Evolutionary conservation across 2,113 vertebrate genomes (phyloP), one percentile per base, ranked within the genome.

Genomic region (Morone saxatilis): DNA sequence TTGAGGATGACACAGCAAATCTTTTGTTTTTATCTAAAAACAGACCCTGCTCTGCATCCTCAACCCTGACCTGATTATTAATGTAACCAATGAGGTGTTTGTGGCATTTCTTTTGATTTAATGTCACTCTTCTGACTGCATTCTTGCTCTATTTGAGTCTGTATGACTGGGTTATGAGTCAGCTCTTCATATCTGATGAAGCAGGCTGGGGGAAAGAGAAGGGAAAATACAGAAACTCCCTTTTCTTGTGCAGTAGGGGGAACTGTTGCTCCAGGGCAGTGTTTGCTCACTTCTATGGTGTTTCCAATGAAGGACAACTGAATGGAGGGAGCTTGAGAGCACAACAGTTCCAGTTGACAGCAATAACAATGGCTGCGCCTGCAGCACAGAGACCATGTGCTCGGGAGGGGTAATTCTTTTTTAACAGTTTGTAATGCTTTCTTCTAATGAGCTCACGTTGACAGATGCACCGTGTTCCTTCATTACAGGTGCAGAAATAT

Each of bases 241-340:
- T 31, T 4, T 36, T 14, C 7, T 7, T 3, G 48, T 87, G 88
- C 94, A 88, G 88, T 88, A 95, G 95, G 95, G 94, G 94, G 92
- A 90, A 82, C 83, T 95, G 94, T 94, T 89, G 94, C 72, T 93
- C 90, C 92, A 90, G 83, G 31, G 61, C 82, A 22, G 65, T 38
- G n/a, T 38, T 2, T 54, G 20, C 71, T 80, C 13, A 53, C 76
- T 9, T 25, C 7, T 6, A 0, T 25, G 62, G 16, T 13, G 11
- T 59, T 31, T 78, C 25, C 48, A 40, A 20, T 76, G 78, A 83
- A 81, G 84, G 66, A 63, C 59, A 47, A 45, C 65, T 83, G 88
- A 87, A 74, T 84, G 87, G 81, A 83, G 70, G 10, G 73, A 79
- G 70, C 80, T 31, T 57, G 53, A 68, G 85, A 89, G 72, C 65